Percentiles rank a stretch among this genome's conserved stretches.
Conservation (phyloP, 2,797 vertebrate species). For the Myoxocephalus aenaeus region DNA sequence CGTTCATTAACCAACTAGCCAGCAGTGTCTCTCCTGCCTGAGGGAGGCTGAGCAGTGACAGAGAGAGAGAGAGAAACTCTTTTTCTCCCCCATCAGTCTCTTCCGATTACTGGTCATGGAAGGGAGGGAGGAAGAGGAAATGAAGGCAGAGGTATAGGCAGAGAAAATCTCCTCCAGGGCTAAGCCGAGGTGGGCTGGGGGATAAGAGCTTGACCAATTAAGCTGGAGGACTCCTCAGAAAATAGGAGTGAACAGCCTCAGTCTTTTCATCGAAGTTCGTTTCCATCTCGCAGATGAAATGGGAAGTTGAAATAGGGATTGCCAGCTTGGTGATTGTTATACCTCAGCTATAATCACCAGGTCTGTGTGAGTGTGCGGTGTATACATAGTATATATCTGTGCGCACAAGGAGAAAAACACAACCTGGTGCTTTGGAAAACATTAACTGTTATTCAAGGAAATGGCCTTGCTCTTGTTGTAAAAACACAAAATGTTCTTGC, state of each 20-base stretch:
- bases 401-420: not conserved
- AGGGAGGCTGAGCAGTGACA: conserved; percentile 56
- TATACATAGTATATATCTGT: not conserved
- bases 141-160: conserved; percentile 71
- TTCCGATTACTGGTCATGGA: conserved; percentile 66
- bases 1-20: conserved; percentile 81
- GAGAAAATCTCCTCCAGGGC: conserved; percentile 73
- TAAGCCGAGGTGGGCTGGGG: conserved; percentile 77
- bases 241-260: conserved; percentile 73
- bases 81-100: conserved; percentile 70
- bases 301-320: conserved; percentile 62
- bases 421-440: not conserved
- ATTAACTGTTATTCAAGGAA: not conserved
- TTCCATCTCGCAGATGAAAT: conserved; percentile 69
- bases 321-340: conserved; percentile 57
- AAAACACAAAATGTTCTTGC: not conserved
- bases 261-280: conserved; percentile 72
- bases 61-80: conserved; percentile 44
- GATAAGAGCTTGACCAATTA: conserved; percentile 83
- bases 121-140: conserved; percentile 43
- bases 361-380: conserved; percentile 9
- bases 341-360: conserved; percentile 52
- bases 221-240: conserved; percentile 76
- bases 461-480: not conserved
- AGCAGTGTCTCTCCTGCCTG: conserved; percentile 60